Evolutionary conservation across 2,797 vertebrate species (phyloP).

Genomic region (Micromesistius poutassou): DNA sequence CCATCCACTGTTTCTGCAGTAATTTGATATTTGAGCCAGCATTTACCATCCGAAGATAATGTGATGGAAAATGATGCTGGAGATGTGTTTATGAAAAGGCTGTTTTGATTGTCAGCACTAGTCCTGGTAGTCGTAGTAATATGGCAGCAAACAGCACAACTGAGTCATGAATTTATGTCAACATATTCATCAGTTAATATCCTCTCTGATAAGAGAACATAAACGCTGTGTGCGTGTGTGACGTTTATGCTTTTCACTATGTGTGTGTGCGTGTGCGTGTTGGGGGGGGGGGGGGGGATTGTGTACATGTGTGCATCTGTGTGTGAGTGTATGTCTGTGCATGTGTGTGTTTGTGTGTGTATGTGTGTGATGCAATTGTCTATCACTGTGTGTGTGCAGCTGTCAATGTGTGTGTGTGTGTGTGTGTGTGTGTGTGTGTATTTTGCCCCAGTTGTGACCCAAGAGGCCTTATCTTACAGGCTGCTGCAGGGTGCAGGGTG

Average conservation of each 20-base stretch:
- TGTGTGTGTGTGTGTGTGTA: slow-evolving; percentile 14
- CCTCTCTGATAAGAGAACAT: background rate
- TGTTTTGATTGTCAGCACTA: background rate
- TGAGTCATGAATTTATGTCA: background rate
- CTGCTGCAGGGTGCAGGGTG: slow-evolving; percentile 45
- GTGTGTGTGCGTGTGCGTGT: slow-evolving; percentile 14
- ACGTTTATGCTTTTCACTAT: background rate
- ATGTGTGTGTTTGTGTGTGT: background rate
- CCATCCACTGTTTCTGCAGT: background rate
- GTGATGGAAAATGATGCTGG: background rate
- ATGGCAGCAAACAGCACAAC: background rate
- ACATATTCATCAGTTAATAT: slow-evolving; percentile 1
- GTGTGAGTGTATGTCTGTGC: too few relatives aligned
- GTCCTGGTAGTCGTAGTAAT: background rate
- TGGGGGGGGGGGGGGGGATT: background rate
- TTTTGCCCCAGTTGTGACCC: slow-evolving; percentile 27
- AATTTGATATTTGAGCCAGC: background rate
- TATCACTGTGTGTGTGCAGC: background rate
- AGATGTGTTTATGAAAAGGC: background rate
- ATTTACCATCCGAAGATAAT: background rate
- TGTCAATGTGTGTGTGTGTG: background rate
- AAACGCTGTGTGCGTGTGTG: slow-evolving; percentile 10
- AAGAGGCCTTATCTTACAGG: slow-evolving; percentile 60
- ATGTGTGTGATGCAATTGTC: slow-evolving; percentile 8
- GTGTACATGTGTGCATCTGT: slow-evolving; percentile 2